Evolutionary conservation across 2,888 invertebrate species (phyloP).

Genomic region (Diachrysia chrysitis): DNA sequence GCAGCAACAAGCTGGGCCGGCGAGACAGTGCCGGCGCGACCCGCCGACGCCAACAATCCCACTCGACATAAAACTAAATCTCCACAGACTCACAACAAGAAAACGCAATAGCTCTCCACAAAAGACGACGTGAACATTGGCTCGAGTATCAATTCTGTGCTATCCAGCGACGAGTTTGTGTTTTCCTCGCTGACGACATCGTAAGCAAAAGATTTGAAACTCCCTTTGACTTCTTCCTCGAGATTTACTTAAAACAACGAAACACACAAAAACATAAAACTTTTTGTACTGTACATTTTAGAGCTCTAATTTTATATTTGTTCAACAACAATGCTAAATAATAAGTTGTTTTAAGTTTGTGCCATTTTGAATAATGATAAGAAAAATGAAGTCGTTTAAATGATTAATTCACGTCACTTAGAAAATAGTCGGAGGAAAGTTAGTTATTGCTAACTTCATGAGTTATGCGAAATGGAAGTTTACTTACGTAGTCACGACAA

Average conservation of each 20-base stretch:
- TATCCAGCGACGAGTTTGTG: slow-evolving; percentile 54
- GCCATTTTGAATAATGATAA: slow-evolving; percentile 18
- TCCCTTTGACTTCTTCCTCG: slow-evolving; percentile 9
- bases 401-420: slow-evolving; percentile 36
- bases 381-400: slow-evolving; percentile 29
- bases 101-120: slow-evolving; percentile 76
- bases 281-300: no score
- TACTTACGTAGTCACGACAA: slow-evolving; percentile 30
- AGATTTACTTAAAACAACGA: slow-evolving; percentile 1
- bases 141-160: slow-evolving; percentile 67
- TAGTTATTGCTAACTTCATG: slow-evolving; percentile 15
- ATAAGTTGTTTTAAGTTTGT: slow-evolving; percentile 19
- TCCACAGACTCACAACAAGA: slow-evolving; percentile 70
- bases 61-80: slow-evolving; percentile 84
- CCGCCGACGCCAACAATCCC: slow-evolving; percentile 80
- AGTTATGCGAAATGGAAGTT: slow-evolving; percentile 22
- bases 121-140: slow-evolving; percentile 67
- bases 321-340: slow-evolving; percentile 13
- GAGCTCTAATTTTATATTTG: slow-evolving; percentile 17
- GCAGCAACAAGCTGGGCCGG: slow-evolving; percentile 73
- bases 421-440: slow-evolving; percentile 27
- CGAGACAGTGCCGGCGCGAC: slow-evolving; percentile 80
- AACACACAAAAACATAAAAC: no score
- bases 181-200: slow-evolving; percentile 47
- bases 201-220: slow-evolving; percentile 37